phyloP scores from a whole-genome alignment of 2,888 invertebrate genomes.

The Dicyrtomina minuta region DNA sequence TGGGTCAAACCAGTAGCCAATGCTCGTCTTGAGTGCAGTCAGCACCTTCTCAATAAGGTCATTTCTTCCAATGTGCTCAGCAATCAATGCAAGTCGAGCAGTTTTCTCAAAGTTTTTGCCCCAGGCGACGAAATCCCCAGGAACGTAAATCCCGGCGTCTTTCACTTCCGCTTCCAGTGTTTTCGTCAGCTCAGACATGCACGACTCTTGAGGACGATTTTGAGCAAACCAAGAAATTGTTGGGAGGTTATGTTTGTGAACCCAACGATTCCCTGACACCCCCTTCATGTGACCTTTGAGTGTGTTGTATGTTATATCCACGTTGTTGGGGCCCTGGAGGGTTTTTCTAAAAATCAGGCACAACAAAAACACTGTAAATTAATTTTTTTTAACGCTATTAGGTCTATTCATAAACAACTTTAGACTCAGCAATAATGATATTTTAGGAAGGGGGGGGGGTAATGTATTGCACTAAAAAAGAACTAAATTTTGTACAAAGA shows the following conservation, averaged over 20 bases:
- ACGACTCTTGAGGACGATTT: slow-evolving; percentile 36
- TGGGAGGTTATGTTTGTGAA: slow-evolving; percentile 30
- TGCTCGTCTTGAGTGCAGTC: slow-evolving; percentile 16
- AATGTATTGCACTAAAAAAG: too few relatives aligned
- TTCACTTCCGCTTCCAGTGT: slow-evolving; percentile 42
- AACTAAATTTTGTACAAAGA: too few relatives aligned
- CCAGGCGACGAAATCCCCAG: slow-evolving; percentile 48
- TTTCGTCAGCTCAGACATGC: slow-evolving; percentile 37
- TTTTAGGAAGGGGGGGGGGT: too few relatives aligned
- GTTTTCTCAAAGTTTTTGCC: slow-evolving; percentile 40
- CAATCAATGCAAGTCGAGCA: slow-evolving; percentile 23
- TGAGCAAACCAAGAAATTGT: slow-evolving; percentile 40
- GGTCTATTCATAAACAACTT: too few relatives aligned
- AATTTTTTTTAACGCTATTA: too few relatives aligned
- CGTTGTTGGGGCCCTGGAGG: slow-evolving; percentile 32
- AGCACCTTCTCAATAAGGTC: slow-evolving; percentile 20
- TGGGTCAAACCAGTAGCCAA: slow-evolving; percentile 19
- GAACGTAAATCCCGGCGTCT: slow-evolving; percentile 32
- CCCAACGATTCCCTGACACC: slow-evolving; percentile 37
- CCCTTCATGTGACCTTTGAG: slow-evolving; percentile 44
- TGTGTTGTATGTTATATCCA: slow-evolving; percentile 41
- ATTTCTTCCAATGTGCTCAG: slow-evolving; percentile 27
- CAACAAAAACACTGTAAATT: too few relatives aligned
- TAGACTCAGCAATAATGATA: too few relatives aligned
- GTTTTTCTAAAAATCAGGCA: too few relatives aligned